phyloP scores from a whole-genome alignment of 1,140 invertebrate genomes.

The Tetraneura akinire region DNA sequence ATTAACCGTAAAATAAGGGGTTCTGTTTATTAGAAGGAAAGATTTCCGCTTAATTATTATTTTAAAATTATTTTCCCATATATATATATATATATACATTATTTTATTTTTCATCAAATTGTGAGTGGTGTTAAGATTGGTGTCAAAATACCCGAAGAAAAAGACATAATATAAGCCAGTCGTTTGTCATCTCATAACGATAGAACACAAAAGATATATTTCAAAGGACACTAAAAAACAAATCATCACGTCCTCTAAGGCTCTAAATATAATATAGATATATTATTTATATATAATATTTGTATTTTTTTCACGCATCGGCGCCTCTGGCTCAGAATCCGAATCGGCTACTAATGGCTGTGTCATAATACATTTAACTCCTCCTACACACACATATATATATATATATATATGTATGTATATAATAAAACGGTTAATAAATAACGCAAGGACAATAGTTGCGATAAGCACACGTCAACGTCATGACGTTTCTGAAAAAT shows the following conservation, averaged over 20 bases:
- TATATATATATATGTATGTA: background rate
- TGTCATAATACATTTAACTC: background rate
- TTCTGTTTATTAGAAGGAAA: too few species aligned
- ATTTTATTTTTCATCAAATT: background rate
- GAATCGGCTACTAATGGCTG: background rate
- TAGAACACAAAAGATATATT: background rate
- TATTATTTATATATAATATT: background rate
- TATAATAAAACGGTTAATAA: conserved; percentile 9
- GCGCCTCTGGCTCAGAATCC: background rate
- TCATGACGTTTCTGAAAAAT: background rate
- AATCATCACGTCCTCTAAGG: conserved; percentile 17
- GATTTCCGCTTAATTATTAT: too few species aligned
- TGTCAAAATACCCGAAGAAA: background rate
- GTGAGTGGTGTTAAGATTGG: background rate
- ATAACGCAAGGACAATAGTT: conserved; percentile 10
- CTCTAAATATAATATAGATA: conserved; percentile 2
- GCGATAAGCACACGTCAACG: conserved; percentile 2
- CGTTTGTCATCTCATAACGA: background rate
- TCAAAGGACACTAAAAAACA: conserved; percentile 17
- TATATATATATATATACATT: background rate
- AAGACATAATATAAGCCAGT: background rate
- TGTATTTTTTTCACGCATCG: background rate
- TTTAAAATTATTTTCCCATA: background rate
- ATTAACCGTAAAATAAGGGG: too few species aligned
- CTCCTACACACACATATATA: background rate